Base-by-base conservation (phyloP, 2,797 vertebrate species). In the Oreochromis grahami region DNA sequence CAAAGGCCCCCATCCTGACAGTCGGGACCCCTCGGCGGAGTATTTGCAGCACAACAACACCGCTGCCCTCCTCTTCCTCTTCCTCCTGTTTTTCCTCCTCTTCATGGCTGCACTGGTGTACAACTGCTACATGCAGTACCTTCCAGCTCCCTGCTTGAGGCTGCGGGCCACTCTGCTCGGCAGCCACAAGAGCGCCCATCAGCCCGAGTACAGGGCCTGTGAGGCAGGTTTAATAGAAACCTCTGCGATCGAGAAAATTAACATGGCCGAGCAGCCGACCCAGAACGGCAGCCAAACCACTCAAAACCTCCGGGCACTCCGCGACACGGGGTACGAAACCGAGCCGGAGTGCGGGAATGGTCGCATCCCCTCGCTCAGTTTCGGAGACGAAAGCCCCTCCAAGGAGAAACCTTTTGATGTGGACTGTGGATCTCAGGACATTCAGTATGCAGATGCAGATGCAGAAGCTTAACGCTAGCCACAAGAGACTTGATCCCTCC, bases 91-190 rank as follows among this genome's bases (percentile, higher is more conserved):
- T 90, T 99, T 98, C 79, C 56, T 97, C 21, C 97, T 99, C 38
- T 99, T 98, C 92, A 88, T 98, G 88, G 94, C 96, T 5, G 97
- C 98, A 2, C 34, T 99, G 26, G 95, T 89, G 24, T 99, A 99
- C 93, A 99, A 99, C 95, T 99, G 98, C 91, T 99, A 99, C 95
- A 98, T 98, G 96, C 98, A 97, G 88, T 99, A 97, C 81, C 97
- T 99, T 10, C 98, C 98, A 0, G 96, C 95, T 3, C 97, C 97
- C 7, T 99, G 98, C 93, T 94, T 99, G 48, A 97, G 97, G 24
- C 91, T 98, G 55, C 97, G 98, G 15, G 96, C 97, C 0, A 88
- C 96, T 10, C 83, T 99, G 86, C 85, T 99, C 50, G 97, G 98
- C 3, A 96, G 96, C 2, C 96, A 97, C 91, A 98, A 99, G 91